Conservation (phyloP, 2,113 vertebrate species). For the Corythoichthys haematopterus region DNA sequence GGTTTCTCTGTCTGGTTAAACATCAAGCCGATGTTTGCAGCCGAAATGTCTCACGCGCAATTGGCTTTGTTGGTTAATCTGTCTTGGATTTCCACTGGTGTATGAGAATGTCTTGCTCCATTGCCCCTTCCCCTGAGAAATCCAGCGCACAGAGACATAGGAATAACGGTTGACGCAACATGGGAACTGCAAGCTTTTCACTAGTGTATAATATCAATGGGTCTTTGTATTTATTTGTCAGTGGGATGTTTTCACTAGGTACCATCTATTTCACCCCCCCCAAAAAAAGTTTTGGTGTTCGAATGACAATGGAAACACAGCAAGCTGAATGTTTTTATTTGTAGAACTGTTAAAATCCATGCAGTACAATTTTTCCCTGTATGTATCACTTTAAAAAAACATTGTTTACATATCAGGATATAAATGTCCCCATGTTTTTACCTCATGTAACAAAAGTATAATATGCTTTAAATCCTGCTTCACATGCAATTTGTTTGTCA, state of each 20-base stretch:
- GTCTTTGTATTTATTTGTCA: slow-evolving; percentile 69
- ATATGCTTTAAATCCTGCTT: slow-evolving; percentile 21
- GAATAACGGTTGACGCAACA: slow-evolving; percentile 38
- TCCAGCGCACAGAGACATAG: slow-evolving; percentile 18
- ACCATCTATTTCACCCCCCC: slow-evolving; percentile 41
- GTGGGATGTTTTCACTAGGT: slow-evolving; percentile 55
- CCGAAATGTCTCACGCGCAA: slow-evolving; percentile 46
- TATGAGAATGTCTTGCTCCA: slow-evolving; percentile 51
- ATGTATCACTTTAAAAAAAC: slow-evolving; percentile 13
- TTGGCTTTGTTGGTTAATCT: slow-evolving; percentile 60
- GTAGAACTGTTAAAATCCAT: slow-evolving; percentile 30
- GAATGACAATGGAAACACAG: slow-evolving; percentile 14
- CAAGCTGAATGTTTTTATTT: slow-evolving; percentile 39
- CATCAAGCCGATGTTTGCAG: slow-evolving; percentile 57
- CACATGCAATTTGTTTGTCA: slow-evolving; percentile 23
- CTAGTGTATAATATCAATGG: slow-evolving; percentile 61
- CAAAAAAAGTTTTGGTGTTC: slow-evolving; percentile 44
- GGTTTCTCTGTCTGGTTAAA: slow-evolving; percentile 54
- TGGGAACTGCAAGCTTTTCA: slow-evolving; percentile 30
- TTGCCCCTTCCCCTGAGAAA: slow-evolving; percentile 47
- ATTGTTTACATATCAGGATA: slow-evolving; percentile 44
- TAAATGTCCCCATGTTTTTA: slow-evolving; percentile 36
- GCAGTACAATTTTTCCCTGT: background rate
- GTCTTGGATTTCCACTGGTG: slow-evolving; percentile 55
- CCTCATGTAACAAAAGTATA: slow-evolving; percentile 18